These are phyloP conservation scores for Phrixothrix hirtus DNA, from an alignment of 2,888 invertebrate genomes.

Conservation along the genomic window DNA sequence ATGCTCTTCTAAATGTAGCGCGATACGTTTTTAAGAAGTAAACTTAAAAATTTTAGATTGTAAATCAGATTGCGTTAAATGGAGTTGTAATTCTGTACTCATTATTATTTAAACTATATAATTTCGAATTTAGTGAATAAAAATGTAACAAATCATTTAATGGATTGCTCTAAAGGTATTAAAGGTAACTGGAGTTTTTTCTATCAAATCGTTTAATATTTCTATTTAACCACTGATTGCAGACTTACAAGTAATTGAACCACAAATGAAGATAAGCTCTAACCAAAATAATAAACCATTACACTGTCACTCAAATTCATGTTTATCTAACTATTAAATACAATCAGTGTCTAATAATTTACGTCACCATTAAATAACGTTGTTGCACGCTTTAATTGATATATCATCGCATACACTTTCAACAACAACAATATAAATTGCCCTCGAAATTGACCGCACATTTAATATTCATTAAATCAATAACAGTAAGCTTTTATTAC, in stretches of 20 bases:
- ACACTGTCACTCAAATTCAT: slow-evolving; percentile 12
- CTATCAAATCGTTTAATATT: too few species aligned
- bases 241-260: slow-evolving; percentile 1
- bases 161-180: too few species aligned
- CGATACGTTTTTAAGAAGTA: slow-evolving; percentile 11
- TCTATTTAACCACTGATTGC: too few species aligned
- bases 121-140: too few species aligned
- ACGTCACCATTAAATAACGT: slow-evolving; percentile 1
- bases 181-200: too few species aligned
- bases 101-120: too few species aligned
- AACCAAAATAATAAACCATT: slow-evolving; percentile 7
- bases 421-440: background rate
- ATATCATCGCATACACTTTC: background rate
- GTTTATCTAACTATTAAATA: slow-evolving; percentile 14
- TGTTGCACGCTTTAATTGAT: background rate
- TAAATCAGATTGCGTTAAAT: too few species aligned
- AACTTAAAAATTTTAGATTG: slow-evolving; percentile 16
- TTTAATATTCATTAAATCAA: background rate
- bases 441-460: background rate
- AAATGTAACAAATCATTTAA: too few species aligned
- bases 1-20: slow-evolving; percentile 14
- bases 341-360: slow-evolving; percentile 16
- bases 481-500: too few species aligned
- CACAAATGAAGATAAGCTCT: background rate
- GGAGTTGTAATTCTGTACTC: too few species aligned